Base-by-base conservation (phyloP, 2,797 vertebrate species). In the Gorsachius magnificus region DNA sequence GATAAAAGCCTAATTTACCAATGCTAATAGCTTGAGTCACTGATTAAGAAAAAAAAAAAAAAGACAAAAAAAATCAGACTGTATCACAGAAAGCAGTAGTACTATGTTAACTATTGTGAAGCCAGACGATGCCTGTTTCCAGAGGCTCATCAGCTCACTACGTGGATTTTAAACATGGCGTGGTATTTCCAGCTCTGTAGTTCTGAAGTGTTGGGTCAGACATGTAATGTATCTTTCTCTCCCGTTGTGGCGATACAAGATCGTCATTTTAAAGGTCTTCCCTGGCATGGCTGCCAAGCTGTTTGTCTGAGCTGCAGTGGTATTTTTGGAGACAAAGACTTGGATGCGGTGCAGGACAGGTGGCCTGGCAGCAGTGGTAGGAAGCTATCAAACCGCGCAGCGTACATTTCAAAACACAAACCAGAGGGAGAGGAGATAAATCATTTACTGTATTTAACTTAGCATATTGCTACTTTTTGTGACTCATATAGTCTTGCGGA, bases 311-410 rank as follows among this genome's bases (percentile, higher is more conserved):
- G 83, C 94, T 90, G 83, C 94, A 95, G 72, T 94, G 83, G 87
- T 97, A 97, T 97, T 97, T 97, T 96, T 97, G 97, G 97, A 97
- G 96, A 96, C 95, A 97, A 95, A 96, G 95, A 82, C 87, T 96
- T 96, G 97, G 91, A 83, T 2, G 3, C 0, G 3, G 46, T n/a
- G 69, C 14, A 26, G 95, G 94, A 97, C 97, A 97, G 97, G 97
- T 97, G 96, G 97, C 95, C 96, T 97, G 96, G 95, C 96, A 95
- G 93, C 94, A 86, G 91, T 89, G 91, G 87, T 93, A 95, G 90
- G 95, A 97, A 97, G 93, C 94, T 95, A 93, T 90, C 97, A 96
- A 97, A 94, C 95, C 41, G 93, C 0, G 93, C 85, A 77, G 83
- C 16, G 18, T 91, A 93, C 94, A 95, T 85, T 97, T 93, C 87